Evolutionary conservation across 2,888 invertebrate species (phyloP), one percentile per base, ranked within the genome.

Genomic region (Cabera pusaria): DNA sequence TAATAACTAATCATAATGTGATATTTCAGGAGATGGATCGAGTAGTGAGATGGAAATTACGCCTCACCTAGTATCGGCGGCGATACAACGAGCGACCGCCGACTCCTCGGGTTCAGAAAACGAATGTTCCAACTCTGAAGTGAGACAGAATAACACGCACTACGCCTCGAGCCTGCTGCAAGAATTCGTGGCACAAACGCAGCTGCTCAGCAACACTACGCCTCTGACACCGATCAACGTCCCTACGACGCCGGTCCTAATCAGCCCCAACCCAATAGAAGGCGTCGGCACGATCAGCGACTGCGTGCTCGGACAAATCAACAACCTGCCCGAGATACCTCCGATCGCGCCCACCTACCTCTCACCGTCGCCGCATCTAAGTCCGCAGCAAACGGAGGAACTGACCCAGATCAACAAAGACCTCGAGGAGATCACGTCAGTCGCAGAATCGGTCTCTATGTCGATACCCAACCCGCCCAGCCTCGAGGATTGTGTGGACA

Each of bases 101-200:
- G 89, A 89, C 40, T 94, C 93, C 34, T 93, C 93, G 21, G 93
- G 93, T 18, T 94, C 94, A 1, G 95, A 95, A 67, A 93, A 93
- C 41, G 94, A 94, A 66, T 88, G 85, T 52, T 90, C 90, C 0
- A 90, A 88, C 47, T 85, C 90, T 1, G 89, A 83, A 43, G 65
- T 84, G 36, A 87, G 91, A 46, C 90, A 81, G 51, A 87, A 81
- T 49, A 88, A 90, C 24, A 90, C 92, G 6, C 92, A 92, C 61
- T 93, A 94, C 68, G 93, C 94, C 42, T 94, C 94, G 6, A 93
- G 93, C 34, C 74, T 96, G 45, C 74, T 96, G 44, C 95, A 95
- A 66, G 94, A 96, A 64, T 96, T 96, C 63, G 95, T 93, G 42
- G 94, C 93, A 28, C 95, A 95, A 72, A 95, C 95, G 0, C 94